Base-by-base conservation (phyloP, 2,888 invertebrate genomes). In the Trachelus tabidus region DNA sequence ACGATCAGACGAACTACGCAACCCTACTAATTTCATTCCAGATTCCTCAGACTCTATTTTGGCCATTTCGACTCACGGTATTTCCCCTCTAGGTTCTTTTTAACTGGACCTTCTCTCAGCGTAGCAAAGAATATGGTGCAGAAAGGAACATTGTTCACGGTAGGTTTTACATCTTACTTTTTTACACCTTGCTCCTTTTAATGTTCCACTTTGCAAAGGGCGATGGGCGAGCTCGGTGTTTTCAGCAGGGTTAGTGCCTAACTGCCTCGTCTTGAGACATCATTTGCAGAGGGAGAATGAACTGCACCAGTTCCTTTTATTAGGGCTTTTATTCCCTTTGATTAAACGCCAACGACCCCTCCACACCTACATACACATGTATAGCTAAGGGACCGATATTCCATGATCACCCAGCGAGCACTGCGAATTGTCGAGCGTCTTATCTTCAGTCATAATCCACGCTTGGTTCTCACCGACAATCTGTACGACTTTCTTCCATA, bases 271-370 rank as follows among this genome's bases (percentile, higher is more conserved):
- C 69, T 69, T 23, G 69, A 33, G 69, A 69, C 12, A 12, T 69
- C 69, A 12, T 33, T 33, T 33, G 69, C 69, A 15, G 69, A 30
- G 30, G 31, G 69, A 30, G 30, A 33, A 30, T 30, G 69, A 33
- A 73, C 30, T 74, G 30, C 31, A 34, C 30, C 69, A 33, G 73
- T 15, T 31, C 71, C 69, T 68, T 83, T 83, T 80, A 83, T 79
- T 78, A 78, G 75, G 71, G 76, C 34, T 80, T 81, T 83, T 79
- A 83, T 77, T 77, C 74, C 34, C 76, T n/a, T 77, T 76, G 81
- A 83, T 81, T 80, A 81, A 79, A 80, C 81, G 73, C 75, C 79
- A 34, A 12, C 40, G 40, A 40, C 40, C 40, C 40, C 15, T 40
- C 40, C 40, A 15, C 15, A 40, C 40, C 40, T 40, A 40, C 1